phyloP scores from a whole-genome alignment of 2,888 invertebrate genomes.

The Bibio marci region DNA sequence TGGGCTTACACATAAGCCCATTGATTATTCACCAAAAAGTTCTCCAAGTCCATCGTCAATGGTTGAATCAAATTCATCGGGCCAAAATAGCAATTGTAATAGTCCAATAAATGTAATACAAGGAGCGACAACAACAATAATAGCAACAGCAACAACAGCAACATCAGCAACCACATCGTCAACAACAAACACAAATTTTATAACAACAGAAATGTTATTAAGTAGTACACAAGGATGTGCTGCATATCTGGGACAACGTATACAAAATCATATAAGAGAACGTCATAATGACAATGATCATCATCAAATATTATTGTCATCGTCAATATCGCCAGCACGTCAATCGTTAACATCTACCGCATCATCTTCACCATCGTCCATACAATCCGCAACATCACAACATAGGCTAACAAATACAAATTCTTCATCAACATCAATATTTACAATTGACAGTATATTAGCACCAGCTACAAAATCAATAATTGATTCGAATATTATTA shows the following conservation, averaged over 20 bases:
- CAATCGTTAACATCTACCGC: too few relatives aligned
- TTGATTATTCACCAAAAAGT: slow-evolving; percentile 16
- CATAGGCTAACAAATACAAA: slow-evolving; percentile 10
- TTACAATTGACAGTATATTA: slow-evolving; percentile 75
- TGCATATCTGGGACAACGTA: slow-evolving; percentile 25
- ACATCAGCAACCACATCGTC: background rate
- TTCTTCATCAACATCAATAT: slow-evolving; percentile 42
- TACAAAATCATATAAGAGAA: slow-evolving; percentile 24
- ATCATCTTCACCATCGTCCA: too few relatives aligned
- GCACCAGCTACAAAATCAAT: slow-evolving; percentile 44
- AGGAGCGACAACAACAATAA: slow-evolving; percentile 12
- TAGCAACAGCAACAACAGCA: background rate
- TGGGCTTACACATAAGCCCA: slow-evolving; percentile 20
- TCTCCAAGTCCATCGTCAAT: slow-evolving; percentile 14
- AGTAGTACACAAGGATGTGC: slow-evolving; percentile 23
- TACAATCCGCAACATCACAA: too few relatives aligned
- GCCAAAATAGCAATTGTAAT: slow-evolving; percentile 4
- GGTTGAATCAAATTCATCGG: slow-evolving; percentile 13
- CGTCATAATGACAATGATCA: slow-evolving; percentile 16
- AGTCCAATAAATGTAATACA: background rate
- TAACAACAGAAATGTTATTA: slow-evolving; percentile 29
- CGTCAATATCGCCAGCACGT: too few relatives aligned
- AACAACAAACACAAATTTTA: slow-evolving; percentile 13
- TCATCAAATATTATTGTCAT: too few relatives aligned
- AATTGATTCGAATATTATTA: slow-evolving; percentile 23